Percentiles rank a stretch among this genome's conserved stretches.
These are phyloP conservation scores for Hydropsyche tenuis DNA, from an alignment of 1,140 invertebrate genomes.

Conservation along the genomic window DNA sequence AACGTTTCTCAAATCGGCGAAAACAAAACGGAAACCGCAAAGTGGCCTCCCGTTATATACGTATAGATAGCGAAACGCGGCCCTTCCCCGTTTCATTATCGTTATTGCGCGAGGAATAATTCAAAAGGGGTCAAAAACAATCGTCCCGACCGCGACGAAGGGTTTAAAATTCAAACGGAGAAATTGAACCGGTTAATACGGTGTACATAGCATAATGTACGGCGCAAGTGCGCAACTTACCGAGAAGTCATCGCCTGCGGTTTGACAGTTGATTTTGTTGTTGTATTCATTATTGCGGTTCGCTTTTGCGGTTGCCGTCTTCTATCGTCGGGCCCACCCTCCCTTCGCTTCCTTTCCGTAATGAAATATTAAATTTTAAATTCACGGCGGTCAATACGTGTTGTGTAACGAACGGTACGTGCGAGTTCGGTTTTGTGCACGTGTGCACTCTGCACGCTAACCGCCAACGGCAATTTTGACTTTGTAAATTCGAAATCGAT, in stretches of 20 bases:
- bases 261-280: constrained; percentile 36
- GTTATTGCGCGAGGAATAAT: constrained; percentile 43
- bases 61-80: too few species aligned
- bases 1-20: constrained; percentile 33
- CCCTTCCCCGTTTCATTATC: neutral
- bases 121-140: constrained; percentile 42
- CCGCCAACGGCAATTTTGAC: too few species aligned
- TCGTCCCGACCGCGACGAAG: constrained; percentile 34
- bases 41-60: constrained; percentile 36
- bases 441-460: too few species aligned
- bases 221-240: constrained; percentile 7
- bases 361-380: constrained; percentile 27
- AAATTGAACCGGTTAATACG: too few species aligned
- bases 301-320: neutral
- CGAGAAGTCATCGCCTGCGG: constrained; percentile 42
- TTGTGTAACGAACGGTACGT: neutral
- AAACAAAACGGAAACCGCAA: constrained; percentile 46
- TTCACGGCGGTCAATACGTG: neutral
- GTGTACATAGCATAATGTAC: too few species aligned
- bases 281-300: neutral
- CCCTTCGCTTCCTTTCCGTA: neutral
- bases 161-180: neutral
- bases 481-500: too few species aligned
- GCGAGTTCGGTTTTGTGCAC: too few species aligned
- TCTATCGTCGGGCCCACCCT: neutral